Conservation (phyloP, 2,888 invertebrate genomes). For the Tipula confusa region DNA sequence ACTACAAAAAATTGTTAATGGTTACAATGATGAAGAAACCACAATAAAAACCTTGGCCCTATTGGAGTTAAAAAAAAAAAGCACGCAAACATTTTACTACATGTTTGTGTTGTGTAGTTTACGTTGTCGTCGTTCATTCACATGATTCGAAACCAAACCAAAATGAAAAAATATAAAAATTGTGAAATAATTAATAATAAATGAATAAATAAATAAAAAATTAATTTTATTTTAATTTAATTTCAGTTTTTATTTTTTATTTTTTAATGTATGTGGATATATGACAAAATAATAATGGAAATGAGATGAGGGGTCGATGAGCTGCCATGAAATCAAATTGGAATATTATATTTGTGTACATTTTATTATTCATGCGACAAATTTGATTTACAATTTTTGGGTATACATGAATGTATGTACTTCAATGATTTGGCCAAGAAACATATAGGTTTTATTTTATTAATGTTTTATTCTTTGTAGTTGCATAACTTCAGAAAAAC, state of each 20-base stretch:
- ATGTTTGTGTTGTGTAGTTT: not conserved
- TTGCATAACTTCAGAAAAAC: too few species aligned
- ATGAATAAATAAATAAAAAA: not conserved
- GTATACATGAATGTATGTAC: not conserved
- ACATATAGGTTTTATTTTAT: too few species aligned
- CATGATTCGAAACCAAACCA: constrained; percentile 12
- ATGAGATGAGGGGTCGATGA: constrained; percentile 5
- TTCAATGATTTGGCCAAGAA: not conserved
- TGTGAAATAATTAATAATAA: not conserved
- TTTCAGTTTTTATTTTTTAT: not conserved
- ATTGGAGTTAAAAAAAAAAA: constrained; percentile 25
- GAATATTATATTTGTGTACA: not conserved
- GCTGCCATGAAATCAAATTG: not conserved
- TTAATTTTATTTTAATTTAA: constrained; percentile 13
- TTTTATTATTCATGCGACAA: not conserved
- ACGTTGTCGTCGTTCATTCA: not conserved
- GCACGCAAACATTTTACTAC: constrained; percentile 3
- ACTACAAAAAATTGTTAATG: not conserved
- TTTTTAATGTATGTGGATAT: not conserved
- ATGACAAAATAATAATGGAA: constrained; percentile 26
- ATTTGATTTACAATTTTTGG: not conserved
- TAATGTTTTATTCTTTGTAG: too few species aligned
- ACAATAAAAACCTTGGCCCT: constrained; percentile 30
- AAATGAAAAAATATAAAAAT: too few species aligned
- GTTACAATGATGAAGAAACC: constrained; percentile 27